Conservation (phyloP, 2,888 invertebrate genomes). For the Cheilosia variabilis region DNA sequence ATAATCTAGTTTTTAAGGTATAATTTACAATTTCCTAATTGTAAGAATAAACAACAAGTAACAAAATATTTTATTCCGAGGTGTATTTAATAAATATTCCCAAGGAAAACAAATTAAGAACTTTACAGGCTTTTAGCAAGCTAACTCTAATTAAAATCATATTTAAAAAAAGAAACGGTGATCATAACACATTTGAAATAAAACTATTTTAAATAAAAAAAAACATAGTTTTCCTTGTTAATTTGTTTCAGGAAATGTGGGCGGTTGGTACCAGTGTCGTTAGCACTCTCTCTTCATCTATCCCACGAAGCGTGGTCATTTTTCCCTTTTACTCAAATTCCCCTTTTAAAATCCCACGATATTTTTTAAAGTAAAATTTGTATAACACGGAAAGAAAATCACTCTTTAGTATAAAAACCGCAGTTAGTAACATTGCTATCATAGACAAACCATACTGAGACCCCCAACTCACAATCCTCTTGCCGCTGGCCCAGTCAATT, state of each 20-base stretch:
- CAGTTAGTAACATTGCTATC: too few relatives aligned
- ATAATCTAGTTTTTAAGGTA: slow-evolving; percentile 62
- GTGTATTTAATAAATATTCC: slow-evolving; percentile 65
- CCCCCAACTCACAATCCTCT: too few relatives aligned
- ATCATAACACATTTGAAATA: slow-evolving; percentile 63
- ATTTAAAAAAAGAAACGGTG: slow-evolving; percentile 50
- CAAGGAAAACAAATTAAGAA: slow-evolving; percentile 26
- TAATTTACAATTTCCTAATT: slow-evolving; percentile 56
- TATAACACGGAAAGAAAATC: too few relatives aligned
- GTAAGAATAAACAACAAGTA: slow-evolving; percentile 41
- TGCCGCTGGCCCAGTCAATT: too few relatives aligned
- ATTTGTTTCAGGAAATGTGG: neutral
- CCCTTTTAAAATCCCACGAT: too few relatives aligned
- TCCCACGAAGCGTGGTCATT: too few relatives aligned
- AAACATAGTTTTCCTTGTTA: neutral
- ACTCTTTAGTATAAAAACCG: too few relatives aligned
- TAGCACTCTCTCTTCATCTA: too few relatives aligned
- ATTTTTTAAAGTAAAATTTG: too few relatives aligned
- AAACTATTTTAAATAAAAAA: slow-evolving; percentile 68
- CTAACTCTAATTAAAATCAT: slow-evolving; percentile 59
- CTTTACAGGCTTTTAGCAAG: slow-evolving; percentile 47
- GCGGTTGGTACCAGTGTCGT: too few relatives aligned
- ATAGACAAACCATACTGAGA: too few relatives aligned
- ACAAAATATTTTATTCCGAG: slow-evolving; percentile 33
- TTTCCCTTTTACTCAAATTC: too few relatives aligned